Percentiles rank a stretch among this genome's conserved stretches.
Conservation (phyloP, 2,113 vertebrate genomes). For the Oreochromis niloticus region DNA sequence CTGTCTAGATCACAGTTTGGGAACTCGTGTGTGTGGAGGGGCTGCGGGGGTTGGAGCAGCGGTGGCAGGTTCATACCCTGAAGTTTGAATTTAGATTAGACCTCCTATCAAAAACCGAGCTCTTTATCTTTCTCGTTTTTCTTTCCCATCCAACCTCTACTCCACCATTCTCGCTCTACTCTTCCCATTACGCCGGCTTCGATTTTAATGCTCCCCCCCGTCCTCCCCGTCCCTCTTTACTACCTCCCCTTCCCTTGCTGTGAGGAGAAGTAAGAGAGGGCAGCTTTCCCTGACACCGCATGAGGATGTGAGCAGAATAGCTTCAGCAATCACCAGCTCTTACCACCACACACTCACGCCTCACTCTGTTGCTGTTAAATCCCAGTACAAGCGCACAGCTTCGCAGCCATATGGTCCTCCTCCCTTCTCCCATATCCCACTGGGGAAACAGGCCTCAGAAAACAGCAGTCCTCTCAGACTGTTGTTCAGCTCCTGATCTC, state of each 20-base stretch:
- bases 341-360: not conserved
- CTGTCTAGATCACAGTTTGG: not conserved
- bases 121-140: not conserved
- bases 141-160: not conserved
- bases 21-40: not conserved
- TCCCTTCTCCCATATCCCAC: not conserved
- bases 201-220: not conserved
- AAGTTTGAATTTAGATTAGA: conserved; percentile 32
- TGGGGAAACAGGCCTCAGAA: conserved; percentile 23
- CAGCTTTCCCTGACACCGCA: conserved; percentile 61
- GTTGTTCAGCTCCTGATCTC: conserved; percentile 18
- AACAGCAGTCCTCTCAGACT: conserved; percentile 10
- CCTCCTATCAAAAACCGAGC: not conserved
- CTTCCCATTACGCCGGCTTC: conserved; percentile 6
- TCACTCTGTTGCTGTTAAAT: conserved; percentile 44
- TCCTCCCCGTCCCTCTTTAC: not conserved
- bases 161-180: not conserved
- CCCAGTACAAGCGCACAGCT: conserved; percentile 38
- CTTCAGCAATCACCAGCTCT: not conserved
- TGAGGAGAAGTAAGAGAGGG: conserved; percentile 35
- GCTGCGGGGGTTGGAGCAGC: not conserved
- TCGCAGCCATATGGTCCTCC: conserved; percentile 37
- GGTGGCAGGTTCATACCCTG: not conserved
- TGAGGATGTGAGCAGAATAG: conserved; percentile 72
- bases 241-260: conserved; percentile 1